phyloP scores from a whole-genome alignment of 2,113 vertebrate genomes.

The Caranx melampygus region DNA sequence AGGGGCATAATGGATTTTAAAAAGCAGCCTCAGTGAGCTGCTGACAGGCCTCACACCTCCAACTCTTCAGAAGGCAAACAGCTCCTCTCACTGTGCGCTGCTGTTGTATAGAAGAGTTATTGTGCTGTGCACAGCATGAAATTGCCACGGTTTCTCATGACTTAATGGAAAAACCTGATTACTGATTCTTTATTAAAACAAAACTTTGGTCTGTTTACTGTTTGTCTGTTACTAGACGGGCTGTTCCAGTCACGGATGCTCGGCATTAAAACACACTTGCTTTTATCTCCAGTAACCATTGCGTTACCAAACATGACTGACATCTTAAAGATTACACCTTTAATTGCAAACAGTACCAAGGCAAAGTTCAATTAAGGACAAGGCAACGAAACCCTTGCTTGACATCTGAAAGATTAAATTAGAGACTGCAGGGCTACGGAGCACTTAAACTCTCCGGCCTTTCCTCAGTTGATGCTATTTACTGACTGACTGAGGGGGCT shows the following conservation, averaged over 20 bases:
- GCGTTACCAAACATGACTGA: neutral
- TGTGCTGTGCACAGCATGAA: no score
- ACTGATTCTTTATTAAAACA: constrained; percentile 3
- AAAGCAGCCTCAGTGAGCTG: no score
- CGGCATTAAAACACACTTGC: neutral
- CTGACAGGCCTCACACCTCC: no score
- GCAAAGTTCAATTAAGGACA: constrained; percentile 40
- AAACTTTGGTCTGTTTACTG: neutral
- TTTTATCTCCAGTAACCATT: neutral
- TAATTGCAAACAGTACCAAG: constrained; percentile 7
- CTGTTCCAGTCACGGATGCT: neutral
- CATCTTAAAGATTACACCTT: constrained; percentile 39
- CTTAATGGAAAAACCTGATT: neutral
- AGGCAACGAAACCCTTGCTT: constrained; percentile 17
- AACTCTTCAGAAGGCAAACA: no score
- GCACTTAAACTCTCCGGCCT: constrained; percentile 25
- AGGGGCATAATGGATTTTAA: no score
- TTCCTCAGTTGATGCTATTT: constrained; percentile 42
- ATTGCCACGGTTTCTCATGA: neutral
- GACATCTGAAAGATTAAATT: constrained; percentile 42
- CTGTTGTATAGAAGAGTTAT: constrained; percentile 4
- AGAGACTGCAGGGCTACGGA: constrained; percentile 14
- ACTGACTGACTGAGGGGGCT: constrained; percentile 44
- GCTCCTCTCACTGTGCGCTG: neutral
- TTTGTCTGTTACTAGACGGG: neutral